These are phyloP conservation scores for Belgica antarctica DNA, from an alignment of 2,888 invertebrate species.

Conservation along the genomic window DNA sequence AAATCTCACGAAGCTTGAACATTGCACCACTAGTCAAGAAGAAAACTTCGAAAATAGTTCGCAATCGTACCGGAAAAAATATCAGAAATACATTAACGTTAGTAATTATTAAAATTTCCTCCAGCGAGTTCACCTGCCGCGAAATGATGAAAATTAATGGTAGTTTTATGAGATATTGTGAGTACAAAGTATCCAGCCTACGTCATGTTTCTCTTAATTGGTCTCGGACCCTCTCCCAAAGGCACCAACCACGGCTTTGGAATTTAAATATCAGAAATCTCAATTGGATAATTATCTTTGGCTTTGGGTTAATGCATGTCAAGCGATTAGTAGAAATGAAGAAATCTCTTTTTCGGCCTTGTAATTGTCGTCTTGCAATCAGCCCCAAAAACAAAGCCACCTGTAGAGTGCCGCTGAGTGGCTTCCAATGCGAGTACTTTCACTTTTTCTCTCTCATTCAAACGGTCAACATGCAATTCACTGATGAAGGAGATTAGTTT, in stretches of 20 bases:
- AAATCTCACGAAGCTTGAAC: not conserved
- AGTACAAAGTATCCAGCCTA: not conserved
- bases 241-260: not conserved
- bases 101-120: not conserved
- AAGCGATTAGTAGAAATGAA: not conserved
- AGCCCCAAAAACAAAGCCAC: not conserved
- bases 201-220: constrained; percentile 13
- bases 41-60: not conserved
- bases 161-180: not conserved
- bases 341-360: constrained; percentile 7
- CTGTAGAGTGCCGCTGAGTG: not conserved
- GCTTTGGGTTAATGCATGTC: constrained; percentile 16
- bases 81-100: constrained; percentile 14
- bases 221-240: not conserved
- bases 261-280: not conserved
- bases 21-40: not conserved
- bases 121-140: not conserved
- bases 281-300: not conserved
- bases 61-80: constrained; percentile 11
- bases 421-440: not conserved
- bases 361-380: not conserved
- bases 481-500: constrained; percentile 11
- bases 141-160: constrained; percentile 17
- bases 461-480: constrained; percentile 4
- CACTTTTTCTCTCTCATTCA: not conserved